Conservation (phyloP, 2,888 invertebrate species). For the Xiphydria camelus region DNA sequence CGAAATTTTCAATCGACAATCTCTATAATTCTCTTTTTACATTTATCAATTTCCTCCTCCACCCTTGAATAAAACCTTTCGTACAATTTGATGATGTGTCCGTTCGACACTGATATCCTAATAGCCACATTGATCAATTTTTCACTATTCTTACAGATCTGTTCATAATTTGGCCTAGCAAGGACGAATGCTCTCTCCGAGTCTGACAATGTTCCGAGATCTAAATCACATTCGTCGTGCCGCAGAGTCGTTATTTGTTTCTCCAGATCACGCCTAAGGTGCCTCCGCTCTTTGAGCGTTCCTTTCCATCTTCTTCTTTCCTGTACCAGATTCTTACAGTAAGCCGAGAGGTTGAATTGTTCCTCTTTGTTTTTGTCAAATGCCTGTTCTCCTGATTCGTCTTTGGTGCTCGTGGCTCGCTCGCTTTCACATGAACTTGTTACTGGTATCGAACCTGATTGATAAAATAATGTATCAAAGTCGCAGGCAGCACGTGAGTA, state of each 20-base stretch:
- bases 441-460: too few species aligned
- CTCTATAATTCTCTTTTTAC: constrained; percentile 24
- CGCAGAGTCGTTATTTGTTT: constrained; percentile 15
- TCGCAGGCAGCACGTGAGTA: too few species aligned
- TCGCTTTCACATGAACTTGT: too few species aligned
- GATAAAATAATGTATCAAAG: too few species aligned
- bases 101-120: constrained; percentile 20
- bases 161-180: constrained; percentile 33
- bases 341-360: constrained; percentile 33
- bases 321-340: constrained; percentile 30
- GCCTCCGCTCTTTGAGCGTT: constrained; percentile 26
- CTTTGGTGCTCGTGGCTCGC: too few species aligned
- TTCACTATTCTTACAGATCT: constrained; percentile 28
- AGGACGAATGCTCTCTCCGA: constrained; percentile 33
- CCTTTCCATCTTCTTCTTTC: constrained; percentile 42
- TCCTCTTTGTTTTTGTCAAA: constrained; percentile 9
- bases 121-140: constrained; percentile 21
- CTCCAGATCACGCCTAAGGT: constrained; percentile 17
- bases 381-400: too few species aligned
- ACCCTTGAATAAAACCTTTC: constrained; percentile 24
- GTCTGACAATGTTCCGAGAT: constrained; percentile 31
- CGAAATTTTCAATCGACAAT: constrained; percentile 8
- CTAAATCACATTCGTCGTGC: constrained; percentile 22
- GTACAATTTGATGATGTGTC: constrained; percentile 22
- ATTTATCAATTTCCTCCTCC: constrained; percentile 19